Base-by-base conservation (phyloP, 2,797 vertebrate genomes). In the Pristis pectinata region DNA sequence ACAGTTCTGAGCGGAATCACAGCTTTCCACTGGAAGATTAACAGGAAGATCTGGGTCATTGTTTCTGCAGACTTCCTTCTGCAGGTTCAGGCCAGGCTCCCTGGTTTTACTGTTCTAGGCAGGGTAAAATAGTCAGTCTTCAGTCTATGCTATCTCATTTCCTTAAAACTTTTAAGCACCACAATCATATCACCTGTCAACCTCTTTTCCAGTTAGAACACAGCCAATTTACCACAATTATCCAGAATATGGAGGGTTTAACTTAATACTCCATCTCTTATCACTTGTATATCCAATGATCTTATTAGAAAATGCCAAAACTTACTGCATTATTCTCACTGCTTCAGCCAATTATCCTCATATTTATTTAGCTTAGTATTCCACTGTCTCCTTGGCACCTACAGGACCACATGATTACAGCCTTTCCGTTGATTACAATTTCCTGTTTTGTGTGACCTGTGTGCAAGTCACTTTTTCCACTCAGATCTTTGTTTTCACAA, bases 311-410 rank as follows among this genome's bases (percentile, higher is more conserved):
- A 41, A 67, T 2, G n/a, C 8, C 22, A 91, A 30, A 64, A 19
- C 61, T 91, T 10, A 34, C 37, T 91, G 30, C 17, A 27, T 22
- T 22, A 64, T 91, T 67, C 59, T 37, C 3, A 67, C 13, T 24
- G 37, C 19, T 17, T 10, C 79, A 64, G 8, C 59, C 59, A 91
- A 91, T 19, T 91, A 10, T 91, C 30, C 19, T 91, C 17, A 91
- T 37, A 91, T 67, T 67, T 67, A 91, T 91, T 80, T 91, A 64
- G 61, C 64, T 67, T 41, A 91, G 61, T 64, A 37, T 67, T 91
- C n/a, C 7, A 91, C 19, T 67, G 61, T 91, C 87, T 67, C 59
- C 37, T 61, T 41, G 87, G 87, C 59, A 64, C 61, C 87, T 91
- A 41, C 87, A 91, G n/a, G 37, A 41, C 24, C 87, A 67, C 17